phyloP scores from a whole-genome alignment of 2,113 vertebrate genomes.

The Phasianus colchicus region DNA sequence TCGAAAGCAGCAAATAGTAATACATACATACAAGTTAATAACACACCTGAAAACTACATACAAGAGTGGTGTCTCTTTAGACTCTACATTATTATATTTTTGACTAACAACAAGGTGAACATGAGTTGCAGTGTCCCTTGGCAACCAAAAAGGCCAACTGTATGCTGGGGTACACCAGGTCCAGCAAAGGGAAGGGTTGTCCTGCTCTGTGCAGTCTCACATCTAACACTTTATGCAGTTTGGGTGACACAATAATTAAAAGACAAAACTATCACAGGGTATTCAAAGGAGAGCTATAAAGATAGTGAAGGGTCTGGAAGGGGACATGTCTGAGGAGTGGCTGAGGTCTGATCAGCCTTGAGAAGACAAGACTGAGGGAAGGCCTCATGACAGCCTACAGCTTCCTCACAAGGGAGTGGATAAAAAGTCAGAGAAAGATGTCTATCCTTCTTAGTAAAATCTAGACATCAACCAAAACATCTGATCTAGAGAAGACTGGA shows the following conservation, averaged over 20 bases:
- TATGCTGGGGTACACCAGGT: not conserved
- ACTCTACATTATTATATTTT: not conserved
- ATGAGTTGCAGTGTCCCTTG: not conserved
- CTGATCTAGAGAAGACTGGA: not conserved
- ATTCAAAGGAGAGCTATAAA: not conserved
- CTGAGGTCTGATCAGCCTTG: not conserved
- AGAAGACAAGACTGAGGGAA: not conserved
- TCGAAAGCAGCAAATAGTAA: not conserved
- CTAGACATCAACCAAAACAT: not conserved
- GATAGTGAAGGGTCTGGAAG: not conserved
- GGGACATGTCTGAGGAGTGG: not conserved
- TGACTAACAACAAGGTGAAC: not conserved
- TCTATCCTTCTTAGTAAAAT: too few species aligned
- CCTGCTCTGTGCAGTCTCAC: not conserved
- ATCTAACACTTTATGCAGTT: not conserved
- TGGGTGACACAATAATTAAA: not conserved
- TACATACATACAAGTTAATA: not conserved
- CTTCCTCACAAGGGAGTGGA: not conserved
- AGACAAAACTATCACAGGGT: not conserved
- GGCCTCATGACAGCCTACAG: not conserved
- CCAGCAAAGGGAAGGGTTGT: not conserved
- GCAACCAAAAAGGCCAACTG: not conserved
- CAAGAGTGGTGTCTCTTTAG: not conserved
- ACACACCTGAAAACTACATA: not conserved
- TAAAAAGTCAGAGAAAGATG: not conserved